Conservation (phyloP, 2,113 vertebrate genomes). For the Semicossyphus pulcher region DNA sequence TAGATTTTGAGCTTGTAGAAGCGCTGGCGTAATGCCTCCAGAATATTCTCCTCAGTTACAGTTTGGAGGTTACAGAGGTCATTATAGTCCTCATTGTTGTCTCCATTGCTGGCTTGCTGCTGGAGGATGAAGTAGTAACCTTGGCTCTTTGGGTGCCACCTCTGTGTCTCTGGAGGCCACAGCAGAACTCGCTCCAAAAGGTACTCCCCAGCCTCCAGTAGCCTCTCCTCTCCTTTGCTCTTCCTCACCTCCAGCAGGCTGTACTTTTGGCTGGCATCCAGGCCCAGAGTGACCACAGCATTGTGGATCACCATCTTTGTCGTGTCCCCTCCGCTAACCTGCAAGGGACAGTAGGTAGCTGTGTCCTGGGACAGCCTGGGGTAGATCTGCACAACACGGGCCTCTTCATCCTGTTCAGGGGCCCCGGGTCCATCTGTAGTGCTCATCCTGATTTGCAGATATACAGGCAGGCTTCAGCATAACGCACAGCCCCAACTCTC, state of each 20-base stretch:
- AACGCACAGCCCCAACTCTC: conserved; percentile 71
- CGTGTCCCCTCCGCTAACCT: conserved; percentile 83
- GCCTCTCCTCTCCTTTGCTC: conserved; percentile 82
- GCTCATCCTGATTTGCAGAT: conserved; percentile 88
- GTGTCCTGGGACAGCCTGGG: conserved; percentile 80
- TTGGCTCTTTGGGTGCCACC: conserved; percentile 82
- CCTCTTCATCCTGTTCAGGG: conserved; percentile 71
- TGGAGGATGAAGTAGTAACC: conserved; percentile 93
- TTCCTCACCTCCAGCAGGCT: conserved; percentile 90
- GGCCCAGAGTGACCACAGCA: conserved; percentile 79
- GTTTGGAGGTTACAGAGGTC: conserved; percentile 91
- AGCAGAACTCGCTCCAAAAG: conserved; percentile 87
- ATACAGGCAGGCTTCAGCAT: conserved; percentile 81
- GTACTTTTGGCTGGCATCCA: conserved; percentile 83
- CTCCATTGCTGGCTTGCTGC: conserved; percentile 71
- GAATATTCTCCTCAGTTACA: conserved; percentile 85
- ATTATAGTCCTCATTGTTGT: conserved; percentile 79
- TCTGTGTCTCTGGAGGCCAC: conserved; percentile 89
- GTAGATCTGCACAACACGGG: conserved; percentile 88
- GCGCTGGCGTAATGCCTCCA: conserved; percentile 86
- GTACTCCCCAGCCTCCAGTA: conserved; percentile 83
- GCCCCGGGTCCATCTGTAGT: conserved; percentile 77
- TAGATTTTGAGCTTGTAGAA: conserved; percentile 92
- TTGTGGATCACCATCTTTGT: conserved; percentile 84
- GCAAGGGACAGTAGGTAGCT: conserved; percentile 84